Evolutionary conservation across 2,797 vertebrate genomes (phyloP), one percentile per base, ranked within the genome.

Genomic region (Acridotheres tristis): DNA sequence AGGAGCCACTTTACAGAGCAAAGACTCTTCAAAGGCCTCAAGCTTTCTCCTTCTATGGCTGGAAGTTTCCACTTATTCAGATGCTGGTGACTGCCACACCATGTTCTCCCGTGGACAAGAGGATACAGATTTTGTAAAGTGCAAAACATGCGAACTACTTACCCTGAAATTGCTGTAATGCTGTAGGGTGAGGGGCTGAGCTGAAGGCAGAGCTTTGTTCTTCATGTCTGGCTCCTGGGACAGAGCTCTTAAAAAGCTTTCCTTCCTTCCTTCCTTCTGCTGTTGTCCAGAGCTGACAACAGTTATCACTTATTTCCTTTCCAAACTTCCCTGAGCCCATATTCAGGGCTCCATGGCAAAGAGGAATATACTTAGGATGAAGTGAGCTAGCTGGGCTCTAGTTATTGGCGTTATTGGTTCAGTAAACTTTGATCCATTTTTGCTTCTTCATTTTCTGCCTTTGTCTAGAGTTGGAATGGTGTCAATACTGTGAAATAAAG

Each of bases 161-260:
- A 54, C 9, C 26, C 32, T 2, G 1, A 51, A 62, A n/a, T 10
- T 3, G 1, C 13, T 0, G 1, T 1, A 5, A 20, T 36, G 42
- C 21, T 2, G 1, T 4, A 14, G 29, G 25, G 12, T 32, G 63
- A 65, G 47, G 15, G 21, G 29, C 55, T 57, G 19, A 65, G 26
- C 20, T 29, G 61, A 81, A 80, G 57, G 62, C 53, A 78, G 27
- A 54, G 45, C 16, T 74, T 50, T 80, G 29, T 58, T 73, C 42
- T 58, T 26, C 1, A 1, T 38, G 17, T 72, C 63, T 82, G 43
- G 11, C 11, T 88, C 23, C 47, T 5, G 0, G 21, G n/a, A 47
- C 26, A 73, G 32, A 77, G 48, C 19, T 85, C 19, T 34, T 47
- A 27, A 13, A 59, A 63, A 59, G 4, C 16, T 74, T 76, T 66